Conservation (phyloP, 2,888 invertebrate genomes). For the Acleris sparsana region DNA sequence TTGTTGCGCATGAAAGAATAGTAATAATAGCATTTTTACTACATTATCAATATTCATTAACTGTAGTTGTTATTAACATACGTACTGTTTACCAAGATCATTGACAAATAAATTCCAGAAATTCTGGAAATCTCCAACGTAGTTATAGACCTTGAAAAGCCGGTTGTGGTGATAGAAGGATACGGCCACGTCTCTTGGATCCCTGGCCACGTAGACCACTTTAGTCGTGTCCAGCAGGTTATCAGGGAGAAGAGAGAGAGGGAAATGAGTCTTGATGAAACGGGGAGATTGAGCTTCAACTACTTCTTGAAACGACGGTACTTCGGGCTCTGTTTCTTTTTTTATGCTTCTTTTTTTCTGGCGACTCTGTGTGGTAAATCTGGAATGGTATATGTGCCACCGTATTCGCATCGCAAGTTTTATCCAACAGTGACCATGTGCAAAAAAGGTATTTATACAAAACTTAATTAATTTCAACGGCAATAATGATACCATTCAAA, state of each 20-base stretch:
- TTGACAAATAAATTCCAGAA: conserved; percentile 85
- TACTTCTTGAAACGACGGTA: not conserved
- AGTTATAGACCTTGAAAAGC: conserved; percentile 83
- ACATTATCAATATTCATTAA: not conserved
- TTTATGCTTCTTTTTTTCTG: not conserved
- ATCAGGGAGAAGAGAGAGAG: conserved; percentile 71
- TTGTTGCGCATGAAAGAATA: not conserved
- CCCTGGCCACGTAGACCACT: conserved; percentile 86
- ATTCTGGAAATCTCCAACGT: conserved; percentile 81
- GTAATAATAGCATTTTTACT: not conserved
- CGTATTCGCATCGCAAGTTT: too few species aligned
- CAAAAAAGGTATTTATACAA: too few species aligned
- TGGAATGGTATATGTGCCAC: not conserved
- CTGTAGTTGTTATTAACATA: conserved; percentile 9
- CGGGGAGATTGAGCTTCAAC: conserved; percentile 54
- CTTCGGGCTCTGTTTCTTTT: too few species aligned
- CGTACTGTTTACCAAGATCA: conserved; percentile 76
- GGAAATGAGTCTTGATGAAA: conserved; percentile 81
- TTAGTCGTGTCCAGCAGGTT: conserved; percentile 56
- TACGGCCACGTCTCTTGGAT: conserved; percentile 89
- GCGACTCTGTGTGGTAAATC: not conserved
- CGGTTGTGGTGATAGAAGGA: conserved; percentile 88
- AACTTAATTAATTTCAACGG: too few species aligned
- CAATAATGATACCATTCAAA: too few species aligned
- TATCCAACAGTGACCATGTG: too few species aligned